Conservation (phyloP, 2,888 invertebrate genomes). For the Hydroisotoma schaefferi region DNA sequence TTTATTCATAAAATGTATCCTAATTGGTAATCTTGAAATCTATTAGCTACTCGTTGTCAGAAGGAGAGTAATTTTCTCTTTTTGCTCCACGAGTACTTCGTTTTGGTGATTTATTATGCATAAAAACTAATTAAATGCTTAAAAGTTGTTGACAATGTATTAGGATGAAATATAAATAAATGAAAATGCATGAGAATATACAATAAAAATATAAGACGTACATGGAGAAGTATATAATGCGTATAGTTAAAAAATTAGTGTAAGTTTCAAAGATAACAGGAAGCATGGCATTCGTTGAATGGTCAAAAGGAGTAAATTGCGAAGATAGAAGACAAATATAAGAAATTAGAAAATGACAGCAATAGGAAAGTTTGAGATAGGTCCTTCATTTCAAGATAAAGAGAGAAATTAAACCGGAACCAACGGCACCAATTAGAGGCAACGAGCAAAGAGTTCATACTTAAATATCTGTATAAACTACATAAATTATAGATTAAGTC, state of each 20-base stretch:
- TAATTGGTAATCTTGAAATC: too few species aligned
- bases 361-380: constrained; percentile 55
- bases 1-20: too few species aligned
- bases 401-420: constrained; percentile 37
- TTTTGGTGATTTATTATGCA: too few species aligned
- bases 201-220: background rate
- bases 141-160: background rate
- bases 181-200: constrained; percentile 1
- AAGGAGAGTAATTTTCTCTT: too few species aligned
- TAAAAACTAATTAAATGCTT: too few species aligned
- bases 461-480: too few species aligned
- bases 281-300: constrained; percentile 25
- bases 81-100: too few species aligned
- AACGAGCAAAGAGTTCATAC: constrained; percentile 32
- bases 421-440: constrained; percentile 35
- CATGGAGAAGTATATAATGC: background rate
- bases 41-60: too few species aligned
- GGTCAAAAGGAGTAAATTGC: constrained; percentile 20
- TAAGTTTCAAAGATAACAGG: background rate
- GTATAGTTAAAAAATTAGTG: background rate
- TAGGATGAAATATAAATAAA: background rate
- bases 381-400: constrained; percentile 52
- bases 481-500: too few species aligned
- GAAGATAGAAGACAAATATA: constrained; percentile 44
- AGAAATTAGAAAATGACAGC: constrained; percentile 49